A percentile compares a stretch with the other conserved stretches of the same genome.
Conservation (phyloP, 2,888 invertebrate genomes). For the Meliscaeva auricollis region DNA sequence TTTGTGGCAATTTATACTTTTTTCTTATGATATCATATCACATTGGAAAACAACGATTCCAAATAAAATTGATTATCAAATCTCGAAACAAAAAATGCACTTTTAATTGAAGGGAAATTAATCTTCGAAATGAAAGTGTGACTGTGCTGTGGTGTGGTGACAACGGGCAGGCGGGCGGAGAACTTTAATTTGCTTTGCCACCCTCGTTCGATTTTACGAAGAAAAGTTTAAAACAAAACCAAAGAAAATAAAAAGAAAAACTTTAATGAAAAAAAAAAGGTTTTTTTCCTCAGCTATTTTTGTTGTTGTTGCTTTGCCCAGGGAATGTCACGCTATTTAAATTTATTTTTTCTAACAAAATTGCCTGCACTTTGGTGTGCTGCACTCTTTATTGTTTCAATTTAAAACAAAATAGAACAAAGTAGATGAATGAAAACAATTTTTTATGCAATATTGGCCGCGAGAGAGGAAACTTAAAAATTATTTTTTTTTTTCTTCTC, state of each 20-base stretch:
- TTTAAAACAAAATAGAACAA: background rate
- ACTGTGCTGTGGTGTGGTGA: background rate
- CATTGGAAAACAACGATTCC: slow-evolving; percentile 9
- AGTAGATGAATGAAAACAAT: background rate
- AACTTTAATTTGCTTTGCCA: slow-evolving; percentile 1
- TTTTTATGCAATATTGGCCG: slow-evolving; percentile 59
- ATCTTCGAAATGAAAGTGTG: background rate
- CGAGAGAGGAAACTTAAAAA: slow-evolving; percentile 57
- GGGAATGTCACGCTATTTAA: slow-evolving; percentile 20
- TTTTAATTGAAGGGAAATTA: background rate
- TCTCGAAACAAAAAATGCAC: background rate
- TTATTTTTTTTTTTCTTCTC: background rate
- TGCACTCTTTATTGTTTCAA: background rate
- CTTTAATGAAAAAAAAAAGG: slow-evolving; percentile 6
- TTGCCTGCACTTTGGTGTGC: background rate
- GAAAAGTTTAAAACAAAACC: slow-evolving; percentile 29
- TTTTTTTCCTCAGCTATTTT: background rate
- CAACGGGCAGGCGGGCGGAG: too few relatives aligned
- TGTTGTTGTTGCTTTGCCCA: slow-evolving; percentile 16
- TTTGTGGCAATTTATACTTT: background rate
- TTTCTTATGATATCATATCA: background rate
- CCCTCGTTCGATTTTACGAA: slow-evolving; percentile 30
- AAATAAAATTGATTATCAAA: background rate
- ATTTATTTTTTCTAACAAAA: background rate
- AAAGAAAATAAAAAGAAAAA: slow-evolving; percentile 22